Evolutionary conservation across 1,140 invertebrate species (phyloP).

Genomic region (Drosophila ficusphila): DNA sequence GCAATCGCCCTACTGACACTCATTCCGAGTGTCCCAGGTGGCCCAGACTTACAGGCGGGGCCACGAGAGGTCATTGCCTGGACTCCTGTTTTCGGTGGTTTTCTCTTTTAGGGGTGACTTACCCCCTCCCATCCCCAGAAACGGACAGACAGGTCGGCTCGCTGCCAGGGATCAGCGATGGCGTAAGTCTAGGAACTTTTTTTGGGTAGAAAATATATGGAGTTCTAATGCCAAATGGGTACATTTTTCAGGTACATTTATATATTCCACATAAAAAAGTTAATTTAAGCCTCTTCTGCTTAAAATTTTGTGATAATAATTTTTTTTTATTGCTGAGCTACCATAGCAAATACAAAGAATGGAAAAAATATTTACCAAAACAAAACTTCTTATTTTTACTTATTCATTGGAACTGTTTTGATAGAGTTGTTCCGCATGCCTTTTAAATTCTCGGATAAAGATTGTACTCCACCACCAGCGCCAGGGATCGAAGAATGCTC

Average conservation of each 20-base stretch:
- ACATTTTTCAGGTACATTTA: no score
- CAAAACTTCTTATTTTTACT: no score
- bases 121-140: constrained; percentile 13
- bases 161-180: constrained; percentile 42
- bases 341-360: no score
- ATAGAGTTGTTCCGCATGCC: no score
- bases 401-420: no score
- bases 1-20: constrained; percentile 46
- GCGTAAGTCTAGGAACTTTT: background rate
- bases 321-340: no score
- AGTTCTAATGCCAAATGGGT: no score
- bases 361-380: no score
- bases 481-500: constrained; percentile 18
- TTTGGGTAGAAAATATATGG: background rate
- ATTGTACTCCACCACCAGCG: constrained; percentile 2
- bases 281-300: no score
- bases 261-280: no score
- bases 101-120: constrained; percentile 39
- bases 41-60: constrained; percentile 15
- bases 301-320: no score
- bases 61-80: constrained; percentile 46
- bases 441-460: background rate
- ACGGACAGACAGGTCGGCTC: constrained; percentile 30
- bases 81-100: constrained; percentile 12
- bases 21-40: constrained; percentile 35